A percentile compares a stretch with the other conserved stretches of the same genome.
Evolutionary conservation across 2,888 invertebrate species (phyloP).

Genomic region (Drosophila testacea): DNA sequence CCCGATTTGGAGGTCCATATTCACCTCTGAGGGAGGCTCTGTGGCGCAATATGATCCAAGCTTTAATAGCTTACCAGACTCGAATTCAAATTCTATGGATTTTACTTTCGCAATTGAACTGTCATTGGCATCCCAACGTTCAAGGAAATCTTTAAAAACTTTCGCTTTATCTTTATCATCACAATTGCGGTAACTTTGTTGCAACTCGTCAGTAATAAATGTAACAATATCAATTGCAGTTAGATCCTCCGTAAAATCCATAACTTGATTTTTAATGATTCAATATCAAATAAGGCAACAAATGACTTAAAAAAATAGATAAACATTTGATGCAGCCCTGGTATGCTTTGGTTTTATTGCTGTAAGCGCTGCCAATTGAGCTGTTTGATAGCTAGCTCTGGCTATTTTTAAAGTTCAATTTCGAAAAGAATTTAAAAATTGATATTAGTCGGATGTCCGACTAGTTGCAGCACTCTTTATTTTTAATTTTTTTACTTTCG

Average conservation of each 20-base stretch:
- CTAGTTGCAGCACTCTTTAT: no score
- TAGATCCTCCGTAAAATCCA: constrained; percentile 75
- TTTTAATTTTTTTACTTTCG: not conserved
- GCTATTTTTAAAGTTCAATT: not conserved
- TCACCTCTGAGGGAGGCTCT: no score
- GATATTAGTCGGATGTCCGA: no score
- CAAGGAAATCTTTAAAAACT: constrained; percentile 87
- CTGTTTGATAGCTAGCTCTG: not conserved
- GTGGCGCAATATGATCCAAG: no score
- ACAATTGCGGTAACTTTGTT: constrained; percentile 80
- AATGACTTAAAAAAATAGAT: not conserved
- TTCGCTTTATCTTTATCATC: constrained; percentile 84
- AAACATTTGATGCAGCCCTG: constrained; percentile 8
- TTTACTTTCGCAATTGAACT: constrained; percentile 63
- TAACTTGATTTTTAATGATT: constrained; percentile 31
- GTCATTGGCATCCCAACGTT: constrained; percentile 80
- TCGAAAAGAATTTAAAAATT: not conserved
- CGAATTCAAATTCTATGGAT: constrained; percentile 54
- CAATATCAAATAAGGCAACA: not conserved
- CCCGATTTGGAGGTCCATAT: no score
- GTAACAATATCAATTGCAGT: constrained; percentile 83
- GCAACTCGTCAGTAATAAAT: constrained; percentile 87
- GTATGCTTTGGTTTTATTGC: not conserved
- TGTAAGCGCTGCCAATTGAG: no score
- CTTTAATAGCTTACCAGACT: constrained; percentile 45